Percentiles rank a stretch among this genome's conserved stretches.
phyloP scores from a whole-genome alignment of 1,140 invertebrate species.

The Alviniconcha marisindica region DNA sequence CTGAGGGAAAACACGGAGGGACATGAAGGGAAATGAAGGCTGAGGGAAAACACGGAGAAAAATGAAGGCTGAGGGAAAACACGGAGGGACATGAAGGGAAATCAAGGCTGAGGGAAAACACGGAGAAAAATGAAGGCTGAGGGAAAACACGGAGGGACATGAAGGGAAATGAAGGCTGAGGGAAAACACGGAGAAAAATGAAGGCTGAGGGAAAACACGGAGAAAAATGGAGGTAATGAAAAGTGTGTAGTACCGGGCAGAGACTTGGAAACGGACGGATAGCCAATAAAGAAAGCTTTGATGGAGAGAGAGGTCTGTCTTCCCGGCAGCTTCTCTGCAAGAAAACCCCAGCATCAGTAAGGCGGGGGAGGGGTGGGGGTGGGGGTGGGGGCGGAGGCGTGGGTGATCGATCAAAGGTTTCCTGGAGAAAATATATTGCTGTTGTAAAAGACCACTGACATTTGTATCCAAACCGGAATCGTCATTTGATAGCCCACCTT shows the following conservation, averaged over 20 bases:
- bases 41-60: background rate
- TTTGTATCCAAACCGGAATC: too few species aligned
- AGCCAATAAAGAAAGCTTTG: constrained; percentile 42
- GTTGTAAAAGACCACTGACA: too few species aligned
- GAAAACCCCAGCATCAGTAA: constrained; percentile 10
- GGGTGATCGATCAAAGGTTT: background rate
- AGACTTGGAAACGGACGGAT: constrained; percentile 13
- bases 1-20: background rate
- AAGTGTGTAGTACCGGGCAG: background rate
- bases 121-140: background rate
- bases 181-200: background rate
- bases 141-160: background rate
- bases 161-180: background rate
- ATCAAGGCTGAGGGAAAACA: background rate
- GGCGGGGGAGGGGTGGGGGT: too few species aligned
- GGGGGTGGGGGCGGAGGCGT: too few species aligned
- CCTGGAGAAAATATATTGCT: background rate
- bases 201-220: background rate
- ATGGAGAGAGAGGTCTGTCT: constrained; percentile 32
- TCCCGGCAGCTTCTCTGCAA: constrained; percentile 52
- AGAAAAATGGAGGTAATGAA: background rate
- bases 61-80: background rate
- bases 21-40: background rate
- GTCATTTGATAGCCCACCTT: too few species aligned
- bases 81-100: background rate